Evolutionary conservation across 64 coral and sea anemone species (phyloP).

Genomic region (Catalaphyllia jardinei): DNA sequence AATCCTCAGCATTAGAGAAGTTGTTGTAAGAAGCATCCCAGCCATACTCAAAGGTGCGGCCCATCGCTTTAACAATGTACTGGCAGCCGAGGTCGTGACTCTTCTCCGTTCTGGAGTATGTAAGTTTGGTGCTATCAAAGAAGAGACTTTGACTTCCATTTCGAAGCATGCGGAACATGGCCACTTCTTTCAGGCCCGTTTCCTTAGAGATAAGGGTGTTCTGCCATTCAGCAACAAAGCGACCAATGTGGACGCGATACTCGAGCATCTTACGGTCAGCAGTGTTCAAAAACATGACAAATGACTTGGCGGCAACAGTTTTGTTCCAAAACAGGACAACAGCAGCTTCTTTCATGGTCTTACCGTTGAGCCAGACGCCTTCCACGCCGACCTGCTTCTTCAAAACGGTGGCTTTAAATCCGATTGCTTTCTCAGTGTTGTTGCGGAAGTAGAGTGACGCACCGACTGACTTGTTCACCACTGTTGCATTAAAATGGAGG

Average conservation of each 20-base stretch:
- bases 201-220: not conserved
- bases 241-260: constrained; percentile 39
- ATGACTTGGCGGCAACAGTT: constrained; percentile 4
- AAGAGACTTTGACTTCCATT: constrained; percentile 76
- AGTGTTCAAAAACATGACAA: constrained; percentile 9
- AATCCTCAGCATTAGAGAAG: constrained; percentile 41
- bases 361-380: constrained; percentile 39
- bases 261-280: constrained; percentile 32
- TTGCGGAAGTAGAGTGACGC: constrained; percentile 67
- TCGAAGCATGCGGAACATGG: constrained; percentile 36
- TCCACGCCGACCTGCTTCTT: constrained; percentile 63
- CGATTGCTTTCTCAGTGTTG: constrained; percentile 37
- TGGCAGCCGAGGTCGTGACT: constrained; percentile 42
- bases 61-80: constrained; percentile 40
- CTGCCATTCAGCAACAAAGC: constrained; percentile 37
- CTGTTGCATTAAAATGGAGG: constrained; percentile 65
- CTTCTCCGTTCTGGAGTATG: constrained; percentile 48
- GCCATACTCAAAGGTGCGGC: constrained; percentile 63
- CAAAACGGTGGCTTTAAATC: constrained; percentile 67
- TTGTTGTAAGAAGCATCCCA: constrained; percentile 69
- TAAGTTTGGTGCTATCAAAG: constrained; percentile 37
- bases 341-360: constrained; percentile 63
- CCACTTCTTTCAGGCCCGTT: constrained; percentile 26
- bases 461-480: constrained; percentile 55
- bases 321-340: constrained; percentile 73